Conservation (phyloP, 2,888 invertebrate genomes). For the Mythimna albipuncta region DNA sequence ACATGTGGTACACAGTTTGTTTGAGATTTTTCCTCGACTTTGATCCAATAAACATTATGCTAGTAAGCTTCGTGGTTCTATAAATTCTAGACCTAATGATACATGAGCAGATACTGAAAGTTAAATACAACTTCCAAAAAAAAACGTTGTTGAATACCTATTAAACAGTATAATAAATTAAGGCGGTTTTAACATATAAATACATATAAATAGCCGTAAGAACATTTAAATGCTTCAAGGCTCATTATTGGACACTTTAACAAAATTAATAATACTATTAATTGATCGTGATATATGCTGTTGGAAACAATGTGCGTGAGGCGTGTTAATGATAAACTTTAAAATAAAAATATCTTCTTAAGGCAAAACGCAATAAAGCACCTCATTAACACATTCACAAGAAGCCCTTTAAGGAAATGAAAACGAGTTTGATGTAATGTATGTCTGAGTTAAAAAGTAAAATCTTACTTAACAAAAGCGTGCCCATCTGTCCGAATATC, state of each 20-base stretch:
- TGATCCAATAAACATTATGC: slow-evolving; percentile 14
- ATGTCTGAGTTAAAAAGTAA: slow-evolving; percentile 38
- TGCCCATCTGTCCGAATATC: slow-evolving; percentile 31
- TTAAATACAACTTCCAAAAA: neutral
- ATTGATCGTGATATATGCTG: slow-evolving; percentile 30
- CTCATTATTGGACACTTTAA: slow-evolving; percentile 7
- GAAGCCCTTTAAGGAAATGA: slow-evolving; percentile 28
- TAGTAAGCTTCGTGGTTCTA: neutral
- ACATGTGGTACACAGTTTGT: slow-evolving; percentile 55
- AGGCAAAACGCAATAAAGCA: slow-evolving; percentile 38
- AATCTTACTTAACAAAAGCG: slow-evolving; percentile 36
- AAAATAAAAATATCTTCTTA: slow-evolving; percentile 35
- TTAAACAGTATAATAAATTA: neutral
- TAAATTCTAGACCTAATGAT: neutral
- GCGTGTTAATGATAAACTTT: slow-evolving; percentile 17
- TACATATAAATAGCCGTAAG: slow-evolving; percentile 1
- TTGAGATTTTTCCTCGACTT: slow-evolving; percentile 29
- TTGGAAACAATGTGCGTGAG: slow-evolving; percentile 28
- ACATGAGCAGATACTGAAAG: neutral
- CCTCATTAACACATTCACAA: slow-evolving; percentile 42
- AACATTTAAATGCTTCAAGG: slow-evolving; percentile 1
- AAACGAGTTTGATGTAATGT: slow-evolving; percentile 44
- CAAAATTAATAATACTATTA: slow-evolving; percentile 17
- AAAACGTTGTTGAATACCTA: neutral
- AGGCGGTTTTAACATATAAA: neutral